Conservation (phyloP, 2,113 vertebrate genomes). For the Coptodon rendalli region DNA sequence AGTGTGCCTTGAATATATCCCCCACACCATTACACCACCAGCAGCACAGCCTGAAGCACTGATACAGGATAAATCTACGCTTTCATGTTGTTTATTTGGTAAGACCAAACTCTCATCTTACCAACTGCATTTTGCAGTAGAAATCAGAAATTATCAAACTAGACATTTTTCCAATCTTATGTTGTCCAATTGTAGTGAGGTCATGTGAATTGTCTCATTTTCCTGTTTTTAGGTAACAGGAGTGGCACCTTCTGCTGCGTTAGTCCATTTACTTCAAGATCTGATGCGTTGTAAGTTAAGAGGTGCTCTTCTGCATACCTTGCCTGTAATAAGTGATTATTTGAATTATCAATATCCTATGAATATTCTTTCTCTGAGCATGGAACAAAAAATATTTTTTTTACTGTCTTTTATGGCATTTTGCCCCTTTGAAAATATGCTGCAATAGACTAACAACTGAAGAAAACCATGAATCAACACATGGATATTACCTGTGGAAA, state of each 20-base stretch:
- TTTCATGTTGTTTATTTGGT: not conserved
- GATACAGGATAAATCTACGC: not conserved
- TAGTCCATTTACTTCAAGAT: not conserved
- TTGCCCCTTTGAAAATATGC: not conserved
- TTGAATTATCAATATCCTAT: not conserved
- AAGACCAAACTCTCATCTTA: not conserved
- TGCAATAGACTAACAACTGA: not conserved
- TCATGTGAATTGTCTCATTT: not conserved
- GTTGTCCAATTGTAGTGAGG: not conserved
- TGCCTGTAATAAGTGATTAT: not conserved
- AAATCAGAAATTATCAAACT: not conserved
- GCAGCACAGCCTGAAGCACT: not conserved
- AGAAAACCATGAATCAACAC: not conserved
- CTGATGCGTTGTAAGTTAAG: not conserved
- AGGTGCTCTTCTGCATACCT: not conserved
- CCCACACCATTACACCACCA: not conserved
- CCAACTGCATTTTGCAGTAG: not conserved
- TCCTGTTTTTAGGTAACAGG: not conserved
- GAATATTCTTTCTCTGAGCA: not conserved
- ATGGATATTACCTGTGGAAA: not conserved
- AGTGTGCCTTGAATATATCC: not conserved
- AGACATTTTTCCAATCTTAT: not conserved
- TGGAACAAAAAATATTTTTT: fast-evolving
- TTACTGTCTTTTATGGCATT: not conserved
- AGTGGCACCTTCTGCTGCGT: not conserved